Percentiles rank a stretch among this genome's conserved stretches.
These are phyloP conservation scores for Malacoctenus gilli DNA, from an alignment of 2,797 vertebrate species.

Conservation along the genomic window DNA sequence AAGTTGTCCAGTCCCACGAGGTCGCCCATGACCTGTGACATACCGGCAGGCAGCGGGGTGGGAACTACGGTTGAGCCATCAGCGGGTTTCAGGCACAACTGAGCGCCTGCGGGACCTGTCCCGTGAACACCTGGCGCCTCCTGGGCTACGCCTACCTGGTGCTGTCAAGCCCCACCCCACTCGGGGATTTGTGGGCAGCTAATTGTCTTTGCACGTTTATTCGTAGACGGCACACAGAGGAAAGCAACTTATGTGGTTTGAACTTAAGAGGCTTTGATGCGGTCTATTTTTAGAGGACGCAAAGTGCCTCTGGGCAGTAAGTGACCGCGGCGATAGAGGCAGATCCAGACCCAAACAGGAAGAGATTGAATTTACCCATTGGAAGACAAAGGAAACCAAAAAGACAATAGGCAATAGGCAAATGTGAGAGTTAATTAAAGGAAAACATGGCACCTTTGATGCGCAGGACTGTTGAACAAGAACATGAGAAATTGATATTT, in stretches of 20 bases:
- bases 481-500: too few species aligned
- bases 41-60: constrained; percentile 7
- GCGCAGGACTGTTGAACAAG: too few species aligned
- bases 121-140: constrained; percentile 42
- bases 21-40: constrained; percentile 68
- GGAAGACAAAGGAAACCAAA: constrained; percentile 9
- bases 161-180: constrained; percentile 69
- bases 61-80: constrained; percentile 26
- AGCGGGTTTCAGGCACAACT: constrained; percentile 32
- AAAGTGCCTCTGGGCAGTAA: constrained; percentile 45
- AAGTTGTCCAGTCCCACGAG: constrained; percentile 86
- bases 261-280: constrained; percentile 88
- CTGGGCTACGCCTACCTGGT: constrained; percentile 63
- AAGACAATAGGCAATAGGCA: too few species aligned
- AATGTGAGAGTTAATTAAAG: too few species aligned
- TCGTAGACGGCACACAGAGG: constrained; percentile 75
- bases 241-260: constrained; percentile 88
- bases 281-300: constrained; percentile 82
- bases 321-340: constrained; percentile 21
- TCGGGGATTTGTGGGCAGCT: constrained; percentile 83
- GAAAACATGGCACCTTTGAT: too few species aligned
- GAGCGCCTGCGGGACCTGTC: too few species aligned
- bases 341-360: constrained; percentile 14
- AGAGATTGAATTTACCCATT: constrained; percentile 8
- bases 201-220: constrained; percentile 80